Conservation (phyloP, 2,113 vertebrate genomes). For the Ochotona curzoniae region DNA sequence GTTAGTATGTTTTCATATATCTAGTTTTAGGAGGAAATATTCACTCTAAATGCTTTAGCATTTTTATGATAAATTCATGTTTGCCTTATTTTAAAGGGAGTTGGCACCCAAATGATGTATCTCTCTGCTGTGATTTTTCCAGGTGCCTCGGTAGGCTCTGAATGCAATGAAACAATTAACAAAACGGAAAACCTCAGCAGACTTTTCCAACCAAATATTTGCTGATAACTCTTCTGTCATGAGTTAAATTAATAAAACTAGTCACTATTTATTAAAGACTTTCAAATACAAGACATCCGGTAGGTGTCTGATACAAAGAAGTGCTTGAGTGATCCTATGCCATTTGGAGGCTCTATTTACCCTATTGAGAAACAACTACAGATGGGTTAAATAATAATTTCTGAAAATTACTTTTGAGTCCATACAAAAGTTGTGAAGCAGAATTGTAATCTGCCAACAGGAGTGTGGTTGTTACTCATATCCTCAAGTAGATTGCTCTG, state of each 20-base stretch:
- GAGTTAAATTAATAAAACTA: conserved; percentile 35
- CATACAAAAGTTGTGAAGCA: neutral
- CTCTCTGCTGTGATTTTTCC: conserved; percentile 37
- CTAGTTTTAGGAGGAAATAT: conserved; percentile 34
- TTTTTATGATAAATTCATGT: conserved; percentile 42
- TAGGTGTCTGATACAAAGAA: conserved; percentile 35
- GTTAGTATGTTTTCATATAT: conserved; percentile 6
- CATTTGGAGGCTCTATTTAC: neutral
- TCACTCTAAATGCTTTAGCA: conserved; percentile 51
- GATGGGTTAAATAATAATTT: conserved; percentile 48
- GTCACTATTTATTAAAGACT: neutral
- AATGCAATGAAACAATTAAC: conserved; percentile 2
- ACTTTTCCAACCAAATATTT: conserved; percentile 41
- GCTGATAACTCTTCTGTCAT: neutral
- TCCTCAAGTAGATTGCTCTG: neutral
- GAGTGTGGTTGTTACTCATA: neutral
- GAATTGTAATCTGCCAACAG: conserved; percentile 3
- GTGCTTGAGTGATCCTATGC: neutral
- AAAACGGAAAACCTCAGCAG: conserved; percentile 9
- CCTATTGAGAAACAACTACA: neutral
- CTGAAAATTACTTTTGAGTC: conserved; percentile 40
- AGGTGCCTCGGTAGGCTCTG: neutral
- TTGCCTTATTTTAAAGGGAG: conserved; percentile 28
- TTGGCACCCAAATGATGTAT: neutral
- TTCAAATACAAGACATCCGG: neutral